phyloP scores from a whole-genome alignment of 1,140 invertebrate genomes.

The Cotesia typhae region DNA sequence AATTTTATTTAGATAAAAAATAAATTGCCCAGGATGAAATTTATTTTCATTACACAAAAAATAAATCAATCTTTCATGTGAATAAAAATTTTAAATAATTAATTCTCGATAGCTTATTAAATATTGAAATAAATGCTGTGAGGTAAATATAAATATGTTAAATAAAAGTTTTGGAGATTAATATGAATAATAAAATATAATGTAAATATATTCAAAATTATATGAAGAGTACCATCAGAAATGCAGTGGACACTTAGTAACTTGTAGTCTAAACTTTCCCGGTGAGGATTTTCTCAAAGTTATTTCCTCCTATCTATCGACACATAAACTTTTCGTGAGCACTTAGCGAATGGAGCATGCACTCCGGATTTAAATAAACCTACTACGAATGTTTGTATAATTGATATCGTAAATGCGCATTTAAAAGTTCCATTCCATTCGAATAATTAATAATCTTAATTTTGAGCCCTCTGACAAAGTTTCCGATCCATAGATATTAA shows the following conservation, averaged over 20 bases:
- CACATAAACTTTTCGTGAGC: constrained; percentile 28
- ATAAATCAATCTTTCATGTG: too few species aligned
- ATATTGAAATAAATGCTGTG: background rate
- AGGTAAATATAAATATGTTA: background rate
- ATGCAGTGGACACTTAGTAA: constrained; percentile 18
- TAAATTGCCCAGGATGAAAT: too few species aligned
- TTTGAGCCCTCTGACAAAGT: background rate
- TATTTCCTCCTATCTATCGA: constrained; percentile 7
- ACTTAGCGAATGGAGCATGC: constrained; percentile 44
- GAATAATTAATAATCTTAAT: background rate
- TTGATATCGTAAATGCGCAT: constrained; percentile 52
- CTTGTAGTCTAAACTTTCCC: constrained; percentile 17
- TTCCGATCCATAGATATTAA: background rate
- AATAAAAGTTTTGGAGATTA: background rate
- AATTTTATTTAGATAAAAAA: too few species aligned
- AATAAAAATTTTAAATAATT: too few species aligned
- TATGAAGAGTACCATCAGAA: constrained; percentile 11
- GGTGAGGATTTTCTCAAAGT: constrained; percentile 10
- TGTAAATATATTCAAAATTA: constrained; percentile 1
- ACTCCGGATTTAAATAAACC: constrained; percentile 61
- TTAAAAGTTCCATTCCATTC: background rate
- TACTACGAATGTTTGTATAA: constrained; percentile 55
- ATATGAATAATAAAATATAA: background rate
- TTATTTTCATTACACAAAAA: too few species aligned
- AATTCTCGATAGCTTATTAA: background rate